Base-by-base conservation (phyloP, 2,797 vertebrate species). In the Lophotriccus pileatus region DNA sequence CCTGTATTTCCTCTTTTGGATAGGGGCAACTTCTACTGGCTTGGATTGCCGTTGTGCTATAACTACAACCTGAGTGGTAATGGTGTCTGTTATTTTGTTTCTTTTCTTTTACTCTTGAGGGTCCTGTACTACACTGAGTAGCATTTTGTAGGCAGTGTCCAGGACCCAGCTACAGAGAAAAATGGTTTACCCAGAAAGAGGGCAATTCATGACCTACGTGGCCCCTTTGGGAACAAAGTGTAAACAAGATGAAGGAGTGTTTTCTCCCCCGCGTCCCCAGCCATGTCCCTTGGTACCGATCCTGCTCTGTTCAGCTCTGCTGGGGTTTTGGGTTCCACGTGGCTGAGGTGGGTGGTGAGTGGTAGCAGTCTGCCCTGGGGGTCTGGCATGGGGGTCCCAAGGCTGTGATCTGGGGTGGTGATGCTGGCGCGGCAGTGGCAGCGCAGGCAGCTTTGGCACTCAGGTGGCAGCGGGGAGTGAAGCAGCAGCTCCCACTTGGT, bases 221-320 rank as follows among this genome's bases (percentile, higher is more conserved):
- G 12, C 6, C 12, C 18, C 12, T 12, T 19, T 6, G 6, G 36
- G 19, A 39, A 20, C 58, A 60, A 28, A 60, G 17, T 4, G 32
- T 32, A 55, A n/a, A n/a, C 8, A 55, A 14, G 32, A 55, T 28
- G 12, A 39, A 28, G 12, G 8, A 39, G 12, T 9, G 18, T 14
- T 28, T 39, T 39, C 25, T 39, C 18, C 18, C 18, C 8, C 0
- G 1, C 25, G 18, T 60, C 12, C 18, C 12, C n/a, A 56, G 2
- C 21, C 14, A 56, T 21, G 7, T 19, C 25, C 17, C 36, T 13
- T 28, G 24, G 10, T 27, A 60, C 25, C 3, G 8, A 27, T 27
- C 17, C 18, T 39, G 36, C 58, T 39, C 36, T 37, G 12, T 27
- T 28, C 37, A 37, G 36, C 36, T 39, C 25, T 37, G 12, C 6